phyloP scores from a whole-genome alignment of 2,888 invertebrate genomes.

The Coleophora flavipennella region DNA sequence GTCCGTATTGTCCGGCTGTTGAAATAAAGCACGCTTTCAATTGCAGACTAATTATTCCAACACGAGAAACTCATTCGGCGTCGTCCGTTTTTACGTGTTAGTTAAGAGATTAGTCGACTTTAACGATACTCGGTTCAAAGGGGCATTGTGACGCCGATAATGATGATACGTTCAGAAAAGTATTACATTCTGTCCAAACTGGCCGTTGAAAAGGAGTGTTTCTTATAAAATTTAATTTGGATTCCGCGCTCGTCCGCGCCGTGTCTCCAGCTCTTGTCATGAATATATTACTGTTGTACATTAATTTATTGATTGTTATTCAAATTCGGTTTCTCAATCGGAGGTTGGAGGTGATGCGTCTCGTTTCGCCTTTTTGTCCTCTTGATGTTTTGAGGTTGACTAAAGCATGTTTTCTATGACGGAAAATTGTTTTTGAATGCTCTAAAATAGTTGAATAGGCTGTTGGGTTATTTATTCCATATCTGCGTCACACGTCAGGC shows the following conservation, averaged over 20 bases:
- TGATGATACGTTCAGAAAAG: constrained; percentile 66
- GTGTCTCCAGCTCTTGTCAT: constrained; percentile 57
- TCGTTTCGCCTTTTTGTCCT: constrained; percentile 50
- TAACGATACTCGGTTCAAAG: constrained; percentile 55
- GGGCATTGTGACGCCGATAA: constrained; percentile 61
- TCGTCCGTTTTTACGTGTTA: constrained; percentile 64
- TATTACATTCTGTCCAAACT: constrained; percentile 59
- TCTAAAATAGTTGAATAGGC: constrained; percentile 30
- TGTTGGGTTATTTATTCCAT: constrained; percentile 22
- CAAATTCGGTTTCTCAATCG: constrained; percentile 70
- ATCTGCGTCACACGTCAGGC: constrained; percentile 28
- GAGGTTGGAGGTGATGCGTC: constrained; percentile 65
- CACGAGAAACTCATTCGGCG: constrained; percentile 69
- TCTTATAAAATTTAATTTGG: constrained; percentile 67
- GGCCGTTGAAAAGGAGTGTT: constrained; percentile 55
- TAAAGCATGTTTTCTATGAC: constrained; percentile 35
- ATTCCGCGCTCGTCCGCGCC: constrained; percentile 58
- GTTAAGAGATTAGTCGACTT: constrained; percentile 65
- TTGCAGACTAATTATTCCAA: constrained; percentile 71
- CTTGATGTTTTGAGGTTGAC: constrained; percentile 46
- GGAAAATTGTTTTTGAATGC: constrained; percentile 44
- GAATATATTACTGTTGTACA: constrained; percentile 66
- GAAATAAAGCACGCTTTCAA: constrained; percentile 71
- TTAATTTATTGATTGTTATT: constrained; percentile 74
- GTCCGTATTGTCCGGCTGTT: constrained; percentile 62